Evolutionary conservation across 2,888 invertebrate species (phyloP), one percentile per base, ranked within the genome.

Genomic region (Coremacera marginata): DNA sequence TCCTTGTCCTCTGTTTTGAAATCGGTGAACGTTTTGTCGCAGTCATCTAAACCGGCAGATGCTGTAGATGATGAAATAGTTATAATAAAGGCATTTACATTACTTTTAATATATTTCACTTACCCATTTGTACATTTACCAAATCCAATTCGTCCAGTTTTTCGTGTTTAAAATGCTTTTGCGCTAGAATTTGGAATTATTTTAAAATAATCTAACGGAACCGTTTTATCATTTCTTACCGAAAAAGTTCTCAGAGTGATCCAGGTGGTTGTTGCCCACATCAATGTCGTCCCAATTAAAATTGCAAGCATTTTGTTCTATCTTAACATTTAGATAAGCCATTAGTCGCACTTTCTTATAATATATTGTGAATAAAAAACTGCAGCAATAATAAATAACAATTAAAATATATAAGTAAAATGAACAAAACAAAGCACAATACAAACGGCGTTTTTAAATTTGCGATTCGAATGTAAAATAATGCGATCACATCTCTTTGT

Each of bases 261-360:
- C 83, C 34, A 88, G 75, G 37, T 83, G 79, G 52, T 80, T 82
- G 75, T 84, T 83, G 5, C 87, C 88, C 5, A 87, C 85, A 68
- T 83, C 84, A 5, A 89, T 83, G 68, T 86, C 83, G 77, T 88
- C 86, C 89, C 89, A 88, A 77, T 89, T 83, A 22, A 67, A 74
- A 14, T 11, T 19, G 25, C 65, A 34, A 22, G 7, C 25, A 67
- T 65, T 67, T 37, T 14, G 51, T 31, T 31, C n/a, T 51, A 74
- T 31, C n/a, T 62, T 49, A 4, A 62, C 25, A 27, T 70, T 16
- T 52, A 55, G 55, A 31, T 31, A 55, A 55, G 34, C 37, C 70
- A 55, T 71, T 71, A 0, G 2, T 5, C n/a, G 2, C 11, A 27
- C 31, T 51, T 68, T 37, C 16, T 51, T 9, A 0, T 16, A 16